phyloP scores from a whole-genome alignment of 92 coral and sea anemone species.

The Heteractis magnifica region DNA sequence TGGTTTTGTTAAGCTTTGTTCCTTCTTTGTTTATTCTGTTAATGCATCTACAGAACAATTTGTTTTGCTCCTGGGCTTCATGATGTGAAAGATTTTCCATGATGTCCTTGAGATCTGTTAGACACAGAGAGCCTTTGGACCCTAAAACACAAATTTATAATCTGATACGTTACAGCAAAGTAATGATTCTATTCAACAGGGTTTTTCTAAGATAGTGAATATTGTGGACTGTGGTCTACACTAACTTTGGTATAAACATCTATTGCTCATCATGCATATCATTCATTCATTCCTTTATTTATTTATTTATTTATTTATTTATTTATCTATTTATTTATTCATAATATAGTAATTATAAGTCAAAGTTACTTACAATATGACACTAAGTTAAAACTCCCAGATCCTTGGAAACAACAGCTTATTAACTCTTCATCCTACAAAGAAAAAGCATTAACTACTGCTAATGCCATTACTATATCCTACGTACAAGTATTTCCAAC shows the following conservation, averaged over 20 bases:
- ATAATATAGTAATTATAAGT: too few species aligned
- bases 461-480: background rate
- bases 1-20: background rate
- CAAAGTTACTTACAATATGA: conserved; percentile 46
- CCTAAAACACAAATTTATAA: conserved; percentile 45
- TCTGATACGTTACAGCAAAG: background rate
- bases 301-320: too few species aligned
- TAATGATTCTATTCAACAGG: too few species aligned
- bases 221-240: too few species aligned
- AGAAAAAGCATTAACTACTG: background rate
- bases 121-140: conserved; percentile 80
- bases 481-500: background rate
- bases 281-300: too few species aligned
- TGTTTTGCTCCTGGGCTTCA: background rate
- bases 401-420: conserved; percentile 45
- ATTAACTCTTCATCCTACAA: conserved; percentile 41
- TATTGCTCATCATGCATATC: too few species aligned
- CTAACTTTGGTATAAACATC: too few species aligned
- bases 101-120: conserved; percentile 51
- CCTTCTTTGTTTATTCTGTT: conserved; percentile 33
- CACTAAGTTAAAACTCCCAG: conserved; percentile 21
- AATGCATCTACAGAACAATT: conserved; percentile 44
- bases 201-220: too few species aligned
- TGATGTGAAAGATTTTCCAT: conserved; percentile 1
- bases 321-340: too few species aligned